phyloP scores from a whole-genome alignment of 2,113 vertebrate genomes.

The Chunga burmeisteri region DNA sequence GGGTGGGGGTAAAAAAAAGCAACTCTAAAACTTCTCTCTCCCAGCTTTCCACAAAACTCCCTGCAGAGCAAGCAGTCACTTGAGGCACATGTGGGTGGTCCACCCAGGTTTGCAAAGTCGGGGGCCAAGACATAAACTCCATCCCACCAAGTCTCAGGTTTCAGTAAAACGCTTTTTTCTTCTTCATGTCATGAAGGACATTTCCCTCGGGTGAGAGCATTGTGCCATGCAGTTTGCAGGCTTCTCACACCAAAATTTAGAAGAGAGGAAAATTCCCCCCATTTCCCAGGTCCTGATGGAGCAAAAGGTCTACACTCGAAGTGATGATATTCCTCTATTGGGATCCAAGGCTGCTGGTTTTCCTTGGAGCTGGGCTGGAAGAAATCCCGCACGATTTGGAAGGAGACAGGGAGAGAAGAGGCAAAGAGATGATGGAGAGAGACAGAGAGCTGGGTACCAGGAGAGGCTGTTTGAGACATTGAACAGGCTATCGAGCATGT shows the following conservation, averaged over 20 bases:
- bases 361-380: not conserved
- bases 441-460: not conserved
- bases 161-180: not conserved
- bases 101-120: not conserved
- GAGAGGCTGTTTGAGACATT: not conserved
- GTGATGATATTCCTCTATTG: not conserved
- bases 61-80: not conserved
- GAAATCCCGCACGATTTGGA: not conserved
- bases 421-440: not conserved
- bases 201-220: not conserved
- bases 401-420: not conserved
- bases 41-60: not conserved
- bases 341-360: not conserved
- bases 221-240: not conserved
- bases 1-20: accelerated
- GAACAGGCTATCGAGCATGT: not conserved
- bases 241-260: not conserved
- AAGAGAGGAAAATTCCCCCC: not conserved
- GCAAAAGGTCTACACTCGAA: not conserved
- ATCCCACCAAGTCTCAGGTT: not conserved
- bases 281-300: not conserved
- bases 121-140: not conserved
- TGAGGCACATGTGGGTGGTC: not conserved
- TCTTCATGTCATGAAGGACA: not conserved
- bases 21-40: not conserved